These are phyloP conservation scores for Passer montanus DNA, from an alignment of 2,113 vertebrate species.

Conservation along the genomic window DNA sequence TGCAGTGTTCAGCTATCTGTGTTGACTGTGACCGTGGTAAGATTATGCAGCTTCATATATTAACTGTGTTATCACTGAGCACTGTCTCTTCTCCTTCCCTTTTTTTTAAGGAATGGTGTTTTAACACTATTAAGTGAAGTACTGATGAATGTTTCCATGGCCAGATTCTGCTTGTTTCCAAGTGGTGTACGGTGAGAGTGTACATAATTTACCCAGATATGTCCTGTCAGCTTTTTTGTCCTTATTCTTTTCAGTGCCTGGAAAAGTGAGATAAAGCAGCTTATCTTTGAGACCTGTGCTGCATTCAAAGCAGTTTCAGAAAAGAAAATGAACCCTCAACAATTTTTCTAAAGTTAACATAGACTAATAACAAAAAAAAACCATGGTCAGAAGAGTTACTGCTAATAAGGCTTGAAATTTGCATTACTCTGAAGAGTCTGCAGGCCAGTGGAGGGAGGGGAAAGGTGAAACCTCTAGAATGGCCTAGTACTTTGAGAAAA, in stretches of 20 bases:
- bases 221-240: conserved; percentile 5
- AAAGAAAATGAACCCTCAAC: neutral
- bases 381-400: neutral
- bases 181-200: neutral
- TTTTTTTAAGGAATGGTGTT: neutral
- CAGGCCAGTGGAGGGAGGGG: neutral
- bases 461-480: neutral
- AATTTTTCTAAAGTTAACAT: neutral
- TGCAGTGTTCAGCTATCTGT: neutral
- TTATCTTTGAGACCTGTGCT: neutral
- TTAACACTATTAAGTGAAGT: neutral
- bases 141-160: neutral
- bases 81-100: neutral
- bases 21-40: neutral
- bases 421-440: conserved; percentile 5
- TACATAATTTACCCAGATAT: neutral
- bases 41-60: neutral
- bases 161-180: neutral
- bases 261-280: conserved; percentile 30
- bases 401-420: conserved; percentile 38
- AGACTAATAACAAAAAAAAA: neutral
- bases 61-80: neutral
- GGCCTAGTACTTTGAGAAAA: neutral
- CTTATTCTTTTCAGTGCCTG: conserved; percentile 2
- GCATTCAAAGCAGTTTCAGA: neutral